Conservation (phyloP, 2,797 vertebrate species). For the Valencia hispanica region DNA sequence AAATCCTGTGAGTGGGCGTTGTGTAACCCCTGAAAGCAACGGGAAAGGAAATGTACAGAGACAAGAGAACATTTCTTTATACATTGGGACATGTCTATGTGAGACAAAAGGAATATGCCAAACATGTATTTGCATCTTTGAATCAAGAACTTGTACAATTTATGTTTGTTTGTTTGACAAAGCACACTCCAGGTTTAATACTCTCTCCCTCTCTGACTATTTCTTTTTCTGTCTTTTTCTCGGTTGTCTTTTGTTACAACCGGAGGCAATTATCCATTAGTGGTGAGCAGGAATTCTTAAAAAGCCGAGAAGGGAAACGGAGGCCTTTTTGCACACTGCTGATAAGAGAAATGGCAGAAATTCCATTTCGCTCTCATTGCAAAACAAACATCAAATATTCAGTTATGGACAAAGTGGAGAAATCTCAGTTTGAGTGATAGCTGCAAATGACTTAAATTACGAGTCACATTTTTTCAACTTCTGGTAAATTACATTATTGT, state of each 20-base stretch:
- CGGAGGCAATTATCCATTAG: conserved; percentile 74
- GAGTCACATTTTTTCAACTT: conserved; percentile 23
- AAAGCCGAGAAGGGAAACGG: conserved; percentile 47
- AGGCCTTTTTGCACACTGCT: conserved; percentile 74
- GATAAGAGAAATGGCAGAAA: conserved; percentile 72
- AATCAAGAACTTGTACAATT: conserved; percentile 27
- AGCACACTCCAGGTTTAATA: conserved; percentile 62
- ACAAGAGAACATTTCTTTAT: conserved; percentile 24
- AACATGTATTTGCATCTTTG: conserved; percentile 2
- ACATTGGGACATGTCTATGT: conserved; percentile 24
- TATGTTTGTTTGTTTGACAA: conserved; percentile 56
- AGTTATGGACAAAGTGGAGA: conserved; percentile 30
- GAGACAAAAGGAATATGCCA: conserved; percentile 4
- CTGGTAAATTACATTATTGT: background rate
- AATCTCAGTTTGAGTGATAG: conserved; percentile 48
- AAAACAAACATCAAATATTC: conserved; percentile 35
- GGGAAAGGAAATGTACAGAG: conserved; percentile 62
- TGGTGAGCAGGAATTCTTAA: conserved; percentile 58
- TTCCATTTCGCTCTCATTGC: conserved; percentile 44
- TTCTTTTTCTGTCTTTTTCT: conserved; percentile 19
- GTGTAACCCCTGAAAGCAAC: conserved; percentile 59
- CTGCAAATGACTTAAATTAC: conserved; percentile 40
- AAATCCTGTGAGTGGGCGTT: conserved; percentile 67
- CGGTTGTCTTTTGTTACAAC: conserved; percentile 58
- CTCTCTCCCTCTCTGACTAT: background rate